Percentiles rank a stretch among this genome's conserved stretches.
Evolutionary conservation across 2,797 vertebrate genomes (phyloP).

Genomic region (Rhynchonycteris naso): DNA sequence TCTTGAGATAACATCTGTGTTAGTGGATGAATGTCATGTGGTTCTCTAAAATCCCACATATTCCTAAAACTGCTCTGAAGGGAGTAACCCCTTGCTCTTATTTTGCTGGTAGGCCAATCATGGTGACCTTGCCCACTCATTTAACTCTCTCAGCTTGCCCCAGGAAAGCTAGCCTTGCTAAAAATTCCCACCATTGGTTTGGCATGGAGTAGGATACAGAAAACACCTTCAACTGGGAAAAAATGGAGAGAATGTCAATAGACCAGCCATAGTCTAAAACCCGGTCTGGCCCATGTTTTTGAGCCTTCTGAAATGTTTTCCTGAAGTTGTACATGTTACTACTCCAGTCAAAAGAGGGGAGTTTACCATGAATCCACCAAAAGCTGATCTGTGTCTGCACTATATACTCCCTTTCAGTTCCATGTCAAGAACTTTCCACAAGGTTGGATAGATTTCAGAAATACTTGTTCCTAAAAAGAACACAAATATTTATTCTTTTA

Average conservation of each 20-base stretch:
- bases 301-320: not conserved
- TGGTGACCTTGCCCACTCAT: not conserved
- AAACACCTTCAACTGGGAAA: not conserved
- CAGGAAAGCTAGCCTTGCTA: constrained; percentile 8
- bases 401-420: not conserved
- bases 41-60: not conserved
- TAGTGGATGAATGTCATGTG: not conserved
- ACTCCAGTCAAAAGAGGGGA: not conserved
- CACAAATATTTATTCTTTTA: constrained; percentile 49
- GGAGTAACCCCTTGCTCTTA: not conserved
- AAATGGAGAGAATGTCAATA: not conserved
- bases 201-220: not conserved
- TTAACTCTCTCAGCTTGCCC: not conserved
- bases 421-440: constrained; percentile 29
- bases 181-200: not conserved
- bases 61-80: not conserved
- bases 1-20: not conserved
- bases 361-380: not conserved
- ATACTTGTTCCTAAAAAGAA: constrained; percentile 50
- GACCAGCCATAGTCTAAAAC: not conserved
- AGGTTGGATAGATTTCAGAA: constrained; percentile 48
- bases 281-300: not conserved
- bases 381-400: constrained; percentile 1
- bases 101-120: not conserved
- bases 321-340: not conserved